phyloP scores from a whole-genome alignment of 1,140 invertebrate genomes.

The Macrosteles quadrilineatus region DNA sequence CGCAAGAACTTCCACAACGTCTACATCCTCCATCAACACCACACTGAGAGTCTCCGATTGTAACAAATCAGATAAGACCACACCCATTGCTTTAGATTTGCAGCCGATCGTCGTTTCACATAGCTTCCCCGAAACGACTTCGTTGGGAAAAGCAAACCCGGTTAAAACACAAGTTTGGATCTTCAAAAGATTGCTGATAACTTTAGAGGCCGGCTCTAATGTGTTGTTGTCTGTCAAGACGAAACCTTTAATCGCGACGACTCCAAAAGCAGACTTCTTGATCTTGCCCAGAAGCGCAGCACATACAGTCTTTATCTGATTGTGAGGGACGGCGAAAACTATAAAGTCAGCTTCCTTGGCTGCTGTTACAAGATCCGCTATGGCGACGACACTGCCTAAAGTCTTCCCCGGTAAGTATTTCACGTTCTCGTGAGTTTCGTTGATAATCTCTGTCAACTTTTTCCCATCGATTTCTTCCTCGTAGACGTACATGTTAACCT shows the following conservation, averaged over 20 bases:
- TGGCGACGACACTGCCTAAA: slow-evolving; percentile 56
- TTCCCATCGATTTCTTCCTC: slow-evolving; percentile 71
- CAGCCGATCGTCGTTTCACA: background rate
- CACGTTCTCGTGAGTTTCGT: slow-evolving; percentile 74
- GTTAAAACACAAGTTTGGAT: background rate
- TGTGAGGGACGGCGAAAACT: background rate
- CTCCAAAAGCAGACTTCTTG: background rate
- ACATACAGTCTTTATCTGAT: background rate
- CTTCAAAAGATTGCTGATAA: background rate
- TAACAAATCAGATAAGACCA: background rate
- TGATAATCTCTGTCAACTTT: slow-evolving; percentile 80
- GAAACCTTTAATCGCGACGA: background rate
- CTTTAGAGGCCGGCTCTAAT: background rate
- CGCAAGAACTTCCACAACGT: background rate
- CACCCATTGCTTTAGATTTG: background rate
- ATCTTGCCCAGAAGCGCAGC: background rate
- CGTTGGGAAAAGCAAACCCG: background rate
- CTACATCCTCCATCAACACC: background rate
- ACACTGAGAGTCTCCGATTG: background rate
- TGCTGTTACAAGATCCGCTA: background rate
- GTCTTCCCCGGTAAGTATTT: slow-evolving; percentile 77
- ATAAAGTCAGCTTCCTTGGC: background rate
- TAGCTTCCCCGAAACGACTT: background rate
- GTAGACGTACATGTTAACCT: slow-evolving; percentile 75
- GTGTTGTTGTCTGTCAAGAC: background rate